Percentiles rank a stretch among this genome's conserved stretches.
These are phyloP conservation scores for Cataglyphis altisquamis DNA, from an alignment of 2,888 invertebrate genomes.

Conservation along the genomic window DNA sequence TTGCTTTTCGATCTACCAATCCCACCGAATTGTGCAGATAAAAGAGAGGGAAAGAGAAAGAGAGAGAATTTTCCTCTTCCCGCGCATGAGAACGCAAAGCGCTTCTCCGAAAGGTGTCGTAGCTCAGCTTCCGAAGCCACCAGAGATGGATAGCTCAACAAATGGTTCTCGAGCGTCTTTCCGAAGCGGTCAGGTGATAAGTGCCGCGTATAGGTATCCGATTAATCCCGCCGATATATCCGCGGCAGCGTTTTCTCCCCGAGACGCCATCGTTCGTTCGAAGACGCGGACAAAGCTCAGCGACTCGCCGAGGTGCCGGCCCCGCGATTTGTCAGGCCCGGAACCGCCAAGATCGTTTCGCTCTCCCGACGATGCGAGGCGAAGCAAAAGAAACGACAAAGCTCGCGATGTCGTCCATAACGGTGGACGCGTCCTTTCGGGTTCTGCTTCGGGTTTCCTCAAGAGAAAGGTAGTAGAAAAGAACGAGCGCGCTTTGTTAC, in stretches of 20 bases:
- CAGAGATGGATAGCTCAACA: constrained; percentile 67
- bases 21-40: constrained; percentile 46
- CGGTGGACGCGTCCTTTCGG: constrained; percentile 50
- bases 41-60: neutral
- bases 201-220: constrained; percentile 37
- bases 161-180: constrained; percentile 63
- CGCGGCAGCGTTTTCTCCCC: constrained; percentile 52
- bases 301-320: constrained; percentile 60
- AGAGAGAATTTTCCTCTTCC: constrained; percentile 51
- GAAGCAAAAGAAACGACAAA: constrained; percentile 66
- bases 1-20: constrained; percentile 74
- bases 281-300: constrained; percentile 68
- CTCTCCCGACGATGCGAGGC: constrained; percentile 32
- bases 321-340: constrained; percentile 67
- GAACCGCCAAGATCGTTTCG: constrained; percentile 55
- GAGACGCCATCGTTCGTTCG: constrained; percentile 54
- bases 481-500: constrained; percentile 52
- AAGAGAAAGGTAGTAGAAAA: constrained; percentile 48
- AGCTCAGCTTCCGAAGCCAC: constrained; percentile 13
- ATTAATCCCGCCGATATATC: constrained; percentile 61
- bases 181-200: constrained; percentile 49
- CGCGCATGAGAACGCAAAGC: neutral
- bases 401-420: constrained; percentile 51
- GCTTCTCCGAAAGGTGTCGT: constrained; percentile 24
- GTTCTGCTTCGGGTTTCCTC: constrained; percentile 56